phyloP scores from a whole-genome alignment of 2,888 invertebrate genomes.

The Eilema sororculum region DNA sequence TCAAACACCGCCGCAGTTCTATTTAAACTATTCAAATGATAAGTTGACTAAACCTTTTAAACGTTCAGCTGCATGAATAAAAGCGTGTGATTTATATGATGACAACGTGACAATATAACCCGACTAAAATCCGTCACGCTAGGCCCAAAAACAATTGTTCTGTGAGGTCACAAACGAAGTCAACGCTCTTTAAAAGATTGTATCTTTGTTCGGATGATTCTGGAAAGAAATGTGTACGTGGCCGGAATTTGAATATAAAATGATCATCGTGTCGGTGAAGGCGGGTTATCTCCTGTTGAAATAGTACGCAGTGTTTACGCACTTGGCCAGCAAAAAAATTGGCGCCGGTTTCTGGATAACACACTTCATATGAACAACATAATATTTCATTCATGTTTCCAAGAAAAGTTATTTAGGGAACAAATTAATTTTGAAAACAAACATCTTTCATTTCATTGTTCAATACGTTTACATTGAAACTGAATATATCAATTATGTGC shows the following conservation, averaged over 20 bases:
- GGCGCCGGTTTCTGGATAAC: conserved; percentile 53
- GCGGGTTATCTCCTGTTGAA: conserved; percentile 47
- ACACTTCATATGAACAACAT: conserved; percentile 42
- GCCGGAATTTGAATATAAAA: conserved; percentile 56
- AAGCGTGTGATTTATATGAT: conserved; percentile 57
- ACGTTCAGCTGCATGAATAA: conserved; percentile 45
- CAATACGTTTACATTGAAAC: conserved; percentile 19
- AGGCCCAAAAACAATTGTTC: conserved; percentile 63
- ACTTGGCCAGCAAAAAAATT: conserved; percentile 55
- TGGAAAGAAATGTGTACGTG: conserved; percentile 63
- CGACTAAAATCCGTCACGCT: conserved; percentile 62
- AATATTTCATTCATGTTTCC: conserved; percentile 49
- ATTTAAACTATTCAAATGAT: conserved; percentile 45
- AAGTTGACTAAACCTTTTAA: conserved; percentile 40
- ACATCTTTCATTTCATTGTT: conserved; percentile 31
- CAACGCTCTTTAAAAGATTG: conserved; percentile 60
- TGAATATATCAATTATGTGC: conserved; percentile 30
- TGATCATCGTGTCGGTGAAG: conserved; percentile 45
- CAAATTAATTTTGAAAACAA: conserved; percentile 38
- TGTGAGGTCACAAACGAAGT: conserved; percentile 58
- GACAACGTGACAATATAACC: conserved; percentile 61
- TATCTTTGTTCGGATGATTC: conserved; percentile 61
- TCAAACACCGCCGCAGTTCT: conserved; percentile 46
- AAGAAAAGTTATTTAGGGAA: conserved; percentile 38
- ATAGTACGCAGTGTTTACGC: conserved; percentile 57